Evolutionary conservation across 2,888 invertebrate species (phyloP).

Genomic region (Heliconius ethilla): DNA sequence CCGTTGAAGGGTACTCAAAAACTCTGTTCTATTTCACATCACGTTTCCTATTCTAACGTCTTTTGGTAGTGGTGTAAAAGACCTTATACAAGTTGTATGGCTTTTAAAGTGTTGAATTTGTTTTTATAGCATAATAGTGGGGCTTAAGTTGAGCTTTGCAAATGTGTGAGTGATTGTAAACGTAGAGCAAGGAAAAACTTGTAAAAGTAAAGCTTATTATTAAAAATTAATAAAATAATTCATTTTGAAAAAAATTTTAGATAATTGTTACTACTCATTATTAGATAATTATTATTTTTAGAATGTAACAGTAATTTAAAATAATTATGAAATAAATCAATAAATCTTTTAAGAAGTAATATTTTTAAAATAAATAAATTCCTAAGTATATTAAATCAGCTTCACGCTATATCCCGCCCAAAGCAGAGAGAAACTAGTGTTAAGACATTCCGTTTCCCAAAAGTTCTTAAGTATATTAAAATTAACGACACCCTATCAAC

Average conservation of each 20-base stretch:
- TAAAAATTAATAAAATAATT: not conserved
- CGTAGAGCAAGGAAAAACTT: too few species aligned
- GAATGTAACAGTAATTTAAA: too few species aligned
- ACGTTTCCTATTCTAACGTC: conserved; percentile 31
- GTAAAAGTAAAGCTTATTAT: too few species aligned
- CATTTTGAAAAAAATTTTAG: too few species aligned
- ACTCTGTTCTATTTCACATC: conserved; percentile 40
- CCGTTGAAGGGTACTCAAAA: conserved; percentile 28
- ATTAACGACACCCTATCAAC: not conserved
- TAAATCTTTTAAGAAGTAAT: not conserved
- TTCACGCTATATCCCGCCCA: too few species aligned
- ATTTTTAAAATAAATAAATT: not conserved
- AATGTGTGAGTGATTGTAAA: too few species aligned
- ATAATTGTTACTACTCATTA: too few species aligned
- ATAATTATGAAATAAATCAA: not conserved
- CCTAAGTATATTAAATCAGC: not conserved
- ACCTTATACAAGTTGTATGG: not conserved
- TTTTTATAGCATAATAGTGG: not conserved
- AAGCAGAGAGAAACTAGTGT: too few species aligned
- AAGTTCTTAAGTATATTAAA: not conserved
- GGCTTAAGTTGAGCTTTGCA: too few species aligned
- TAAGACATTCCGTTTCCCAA: too few species aligned
- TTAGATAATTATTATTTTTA: too few species aligned
- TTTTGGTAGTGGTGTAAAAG: not conserved
- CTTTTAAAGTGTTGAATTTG: conserved; percentile 8